These are phyloP conservation scores for Neuroscelio doddi DNA, from an alignment of 2,888 invertebrate genomes.

Conservation along the genomic window DNA sequence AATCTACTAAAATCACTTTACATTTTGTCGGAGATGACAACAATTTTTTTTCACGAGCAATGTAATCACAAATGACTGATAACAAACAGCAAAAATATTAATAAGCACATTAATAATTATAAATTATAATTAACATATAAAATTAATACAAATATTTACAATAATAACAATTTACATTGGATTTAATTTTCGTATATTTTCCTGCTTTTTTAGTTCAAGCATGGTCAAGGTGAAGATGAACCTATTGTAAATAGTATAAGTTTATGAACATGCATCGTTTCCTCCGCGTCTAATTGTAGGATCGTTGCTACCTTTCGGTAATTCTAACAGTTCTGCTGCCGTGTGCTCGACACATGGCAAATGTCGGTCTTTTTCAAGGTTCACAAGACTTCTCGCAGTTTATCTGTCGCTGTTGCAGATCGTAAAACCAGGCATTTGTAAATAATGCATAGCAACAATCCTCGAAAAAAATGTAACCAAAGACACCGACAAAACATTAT, in stretches of 20 bases:
- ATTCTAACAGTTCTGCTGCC: conserved; percentile 12
- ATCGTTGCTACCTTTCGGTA: conserved; percentile 33
- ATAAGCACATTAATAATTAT: no score
- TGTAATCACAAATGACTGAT: no score
- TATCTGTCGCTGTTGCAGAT: conserved; percentile 31
- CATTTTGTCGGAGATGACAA: no score
- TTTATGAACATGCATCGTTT: not conserved
- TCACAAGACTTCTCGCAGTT: conserved; percentile 30
- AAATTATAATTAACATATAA: no score
- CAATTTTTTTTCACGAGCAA: no score
- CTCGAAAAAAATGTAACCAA: conserved; percentile 6
- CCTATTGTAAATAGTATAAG: not conserved
- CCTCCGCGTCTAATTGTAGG: conserved; percentile 16
- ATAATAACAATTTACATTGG: not conserved
- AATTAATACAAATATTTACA: no score
- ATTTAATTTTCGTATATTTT: not conserved
- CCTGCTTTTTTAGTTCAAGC: not conserved
- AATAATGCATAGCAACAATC: conserved; percentile 21
- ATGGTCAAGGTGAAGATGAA: not conserved
- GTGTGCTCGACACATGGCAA: conserved; percentile 36
- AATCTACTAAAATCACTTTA: no score
- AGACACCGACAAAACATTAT: no score
- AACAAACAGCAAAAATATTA: no score
- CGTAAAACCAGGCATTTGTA: conserved; percentile 37
- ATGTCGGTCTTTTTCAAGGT: conserved; percentile 23